Evolutionary conservation across 2,797 vertebrate genomes (phyloP), one percentile per base, ranked within the genome.

Genomic region (Garrulus glandarius): DNA sequence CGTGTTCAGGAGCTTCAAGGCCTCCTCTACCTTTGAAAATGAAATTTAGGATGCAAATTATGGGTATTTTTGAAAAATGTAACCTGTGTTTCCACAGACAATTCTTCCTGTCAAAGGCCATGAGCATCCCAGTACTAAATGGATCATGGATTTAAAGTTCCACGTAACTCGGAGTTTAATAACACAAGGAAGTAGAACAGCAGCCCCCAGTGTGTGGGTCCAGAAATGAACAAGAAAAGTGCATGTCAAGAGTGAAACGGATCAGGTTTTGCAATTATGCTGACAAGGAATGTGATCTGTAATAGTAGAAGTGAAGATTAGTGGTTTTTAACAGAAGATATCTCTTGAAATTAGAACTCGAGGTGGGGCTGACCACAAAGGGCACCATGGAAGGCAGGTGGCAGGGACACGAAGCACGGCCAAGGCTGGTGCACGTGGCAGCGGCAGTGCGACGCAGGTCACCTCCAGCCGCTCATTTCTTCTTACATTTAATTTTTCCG

Each of bases 381-480:
- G 72, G 50, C 63, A 53, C n/a, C 36, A 5, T 1, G 4, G 27
- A 8, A 14, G 34, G 18, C 85, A 27, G 12, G 26, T 26, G 75
- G 63, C 63, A 1, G 56, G 60, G 39, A 19, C 53, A 46, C 1
- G 1, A 36, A 20, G 85, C 27, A 1, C 0, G 39, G 60, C 65
- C 21, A 8, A 24, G 22, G 24, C 72, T 23, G 14, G 6, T 29
- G 9, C 64, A 23, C 8, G 3, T 27, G 77, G 26, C 64, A 43
- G 56, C 7, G 3, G 19, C 7, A 10, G 49, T 0, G 27, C 32
- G 8, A 39, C 5, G 22, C 34, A 0, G 1, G 22, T 7, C 70
- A 46, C 57, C 72, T n/a, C 10, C 23, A 1, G 70, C 68, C 2
- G 3, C 15, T 41, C 14, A 0, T 6, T 50, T 2, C 49, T 39